phyloP scores from a whole-genome alignment of 2,113 vertebrate species.

The Phrynocephalus versicolor region DNA sequence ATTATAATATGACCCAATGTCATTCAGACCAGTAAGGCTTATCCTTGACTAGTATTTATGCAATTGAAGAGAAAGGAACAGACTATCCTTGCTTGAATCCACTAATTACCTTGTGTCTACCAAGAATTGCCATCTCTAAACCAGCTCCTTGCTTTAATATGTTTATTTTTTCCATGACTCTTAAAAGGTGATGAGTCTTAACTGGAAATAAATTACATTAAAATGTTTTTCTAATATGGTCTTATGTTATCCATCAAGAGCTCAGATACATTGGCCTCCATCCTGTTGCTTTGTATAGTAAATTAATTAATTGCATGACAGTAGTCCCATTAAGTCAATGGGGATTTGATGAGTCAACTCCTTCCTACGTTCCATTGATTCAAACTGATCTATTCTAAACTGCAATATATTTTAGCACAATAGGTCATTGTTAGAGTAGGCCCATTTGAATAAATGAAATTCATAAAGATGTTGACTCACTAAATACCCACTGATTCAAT shows the following conservation, averaged over 20 bases:
- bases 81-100: background rate
- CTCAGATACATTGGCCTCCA: background rate
- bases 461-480: too few species aligned
- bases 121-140: background rate
- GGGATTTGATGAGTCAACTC: too few species aligned
- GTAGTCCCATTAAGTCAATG: too few species aligned
- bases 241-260: background rate
- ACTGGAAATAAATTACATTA: background rate
- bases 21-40: background rate
- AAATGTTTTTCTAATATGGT: background rate
- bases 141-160: background rate
- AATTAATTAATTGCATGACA: too few species aligned
- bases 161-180: background rate
- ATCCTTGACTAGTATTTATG: background rate
- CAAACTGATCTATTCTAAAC: too few species aligned
- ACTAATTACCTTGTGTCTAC: background rate
- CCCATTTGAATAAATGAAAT: too few species aligned
- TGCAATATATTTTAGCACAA: too few species aligned
- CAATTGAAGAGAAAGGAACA: background rate
- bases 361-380: too few species aligned
- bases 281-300: too few species aligned
- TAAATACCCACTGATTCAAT: too few species aligned
- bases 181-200: background rate
- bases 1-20: background rate
- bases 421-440: too few species aligned